Evolutionary conservation across 2,888 invertebrate species (phyloP), one percentile per base, ranked within the genome.

Genomic region (Acleris laterana): DNA sequence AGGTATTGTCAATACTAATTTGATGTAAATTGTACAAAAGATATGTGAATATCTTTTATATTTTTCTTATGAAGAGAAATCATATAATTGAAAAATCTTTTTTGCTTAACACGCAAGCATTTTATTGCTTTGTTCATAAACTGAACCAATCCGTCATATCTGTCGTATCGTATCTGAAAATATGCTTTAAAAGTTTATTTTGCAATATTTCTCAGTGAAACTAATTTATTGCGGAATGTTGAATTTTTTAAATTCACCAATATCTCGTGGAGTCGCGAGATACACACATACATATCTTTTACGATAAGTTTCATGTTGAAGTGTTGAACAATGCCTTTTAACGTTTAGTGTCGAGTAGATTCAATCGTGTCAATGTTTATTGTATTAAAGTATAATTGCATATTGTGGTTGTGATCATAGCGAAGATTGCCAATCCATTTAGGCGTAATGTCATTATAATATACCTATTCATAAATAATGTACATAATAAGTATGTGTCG

Each of bases 331-430:
- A 75, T 74, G 72, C 72, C 73, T 73, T 72, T 74, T 68, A 69
- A 70, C 69, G 69, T 69, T 60, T 71, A 62, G 59, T 42, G 68
- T 64, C 62, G 70, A 62, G 68, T 64, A 68, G 69, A 71, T 71
- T 63, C 65, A 60, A 44, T 60, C 52, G 58, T 66, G 68, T 70
- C 59, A 63, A 63, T 71, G 70, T 72, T 71, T 70, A 70, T 70
- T 78, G 76, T 73, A 75, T 73, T 72, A 73, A 73, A 81, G 77
- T 77, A 80, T 84, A 79, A 87, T 87, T 88, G 86, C 88, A 85
- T 88, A 90, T 81, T 89, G 88, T 90, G 92, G 92, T 93, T 93
- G 92, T 93, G 92, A 93, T 90, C 89, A 84, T 90, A 88, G 83
- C 82, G 77, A 83, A 88, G 89, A 88, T 90, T 90, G 87, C 90